Percentiles rank a stretch among this genome's conserved stretches.
These are phyloP conservation scores for Brachycybe producta DNA, from an alignment of 2,888 invertebrate genomes.

Conservation along the genomic window DNA sequence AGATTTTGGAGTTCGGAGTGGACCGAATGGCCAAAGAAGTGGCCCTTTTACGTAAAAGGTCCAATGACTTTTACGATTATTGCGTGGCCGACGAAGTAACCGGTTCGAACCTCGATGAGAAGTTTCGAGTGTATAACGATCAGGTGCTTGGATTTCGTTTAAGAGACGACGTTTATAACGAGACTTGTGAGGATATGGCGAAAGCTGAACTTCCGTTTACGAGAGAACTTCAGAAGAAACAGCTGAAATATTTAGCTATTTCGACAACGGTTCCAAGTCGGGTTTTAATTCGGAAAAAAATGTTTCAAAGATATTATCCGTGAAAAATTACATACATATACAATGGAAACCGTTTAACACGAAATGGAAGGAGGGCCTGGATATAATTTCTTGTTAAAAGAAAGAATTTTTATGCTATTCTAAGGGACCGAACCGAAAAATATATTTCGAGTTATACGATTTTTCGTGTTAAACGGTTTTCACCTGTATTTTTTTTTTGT, in stretches of 20 bases:
- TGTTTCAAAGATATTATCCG: too few relatives aligned
- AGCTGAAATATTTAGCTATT: constrained; percentile 11
- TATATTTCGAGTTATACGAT: too few relatives aligned
- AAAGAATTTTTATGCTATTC: too few relatives aligned
- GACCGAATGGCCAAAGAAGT: constrained; percentile 19
- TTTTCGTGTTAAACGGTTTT: too few relatives aligned
- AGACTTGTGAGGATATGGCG: constrained; percentile 19
- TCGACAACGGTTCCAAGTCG: background rate
- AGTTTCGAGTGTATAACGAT: constrained; percentile 16
- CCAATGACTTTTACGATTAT: constrained; percentile 15
- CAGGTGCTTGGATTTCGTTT: constrained; percentile 19
- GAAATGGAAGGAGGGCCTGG: too few relatives aligned
- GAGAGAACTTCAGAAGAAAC: constrained; percentile 16
- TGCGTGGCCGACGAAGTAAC: constrained; percentile 14
- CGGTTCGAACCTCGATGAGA: constrained; percentile 1
- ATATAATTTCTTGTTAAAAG: too few relatives aligned
- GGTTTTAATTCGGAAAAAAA: too few relatives aligned
- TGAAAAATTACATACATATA: too few relatives aligned
- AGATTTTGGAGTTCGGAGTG: constrained; percentile 15
- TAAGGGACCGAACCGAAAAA: too few relatives aligned
- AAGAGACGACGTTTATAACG: constrained; percentile 3
- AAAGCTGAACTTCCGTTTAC: constrained; percentile 20
- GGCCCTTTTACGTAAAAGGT: constrained; percentile 5
- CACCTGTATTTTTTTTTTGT: too few relatives aligned
- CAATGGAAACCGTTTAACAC: too few relatives aligned